Base-by-base conservation (phyloP, 2,888 invertebrate species). In the Tricholauxania praeusta region DNA sequence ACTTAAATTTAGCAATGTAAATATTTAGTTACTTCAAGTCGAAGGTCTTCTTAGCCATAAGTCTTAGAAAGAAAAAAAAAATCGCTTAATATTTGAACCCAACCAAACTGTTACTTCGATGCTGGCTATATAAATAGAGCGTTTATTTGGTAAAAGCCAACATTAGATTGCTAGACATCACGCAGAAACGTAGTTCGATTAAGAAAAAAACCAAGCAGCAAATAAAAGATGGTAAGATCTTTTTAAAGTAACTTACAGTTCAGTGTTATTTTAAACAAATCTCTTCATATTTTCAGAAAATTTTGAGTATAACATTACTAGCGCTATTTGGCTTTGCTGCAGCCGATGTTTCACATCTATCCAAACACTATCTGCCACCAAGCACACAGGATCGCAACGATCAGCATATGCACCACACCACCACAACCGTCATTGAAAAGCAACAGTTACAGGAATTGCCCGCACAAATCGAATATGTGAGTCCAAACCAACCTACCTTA, bases 401-500 rank as follows among this genome's bases (percentile, higher is more conserved):
- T 6, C 19, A n/a, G 17, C 48, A 47, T 10, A 17, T n/a, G 47
- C n/a, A 12, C 6, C 48, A 22, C 19, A 48, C 14, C 1, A 73
- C 73, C 28, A 80, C 80, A 19, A 80, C 77, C 55, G 80, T 77
- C 48, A 83, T 83, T 65, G 83, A 83, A 66, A 77, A 81, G 74
- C 83, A 84, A 63, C 80, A 84, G 72, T 75, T 84, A 68, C 77
- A 81, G 0, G 83, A 83, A 39, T 65, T 83, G 73, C 83, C 83
- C 15, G 83, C 82, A 57, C 82, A 83, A 77, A 80, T 83, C 55
- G 83, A 82, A 55, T 82, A 80, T 66, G 76, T 82, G 75, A 78
- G 77, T 28, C 78, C 74, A 15, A 76, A 75, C 0, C 76, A 68
- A 52, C 71, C 17, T 70, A 74, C 59, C 65, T 68, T 52, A 22